Evolutionary conservation across 2,797 vertebrate genomes (phyloP), one percentile per base, ranked within the genome.

Genomic region (Garrulus glandarius): DNA sequence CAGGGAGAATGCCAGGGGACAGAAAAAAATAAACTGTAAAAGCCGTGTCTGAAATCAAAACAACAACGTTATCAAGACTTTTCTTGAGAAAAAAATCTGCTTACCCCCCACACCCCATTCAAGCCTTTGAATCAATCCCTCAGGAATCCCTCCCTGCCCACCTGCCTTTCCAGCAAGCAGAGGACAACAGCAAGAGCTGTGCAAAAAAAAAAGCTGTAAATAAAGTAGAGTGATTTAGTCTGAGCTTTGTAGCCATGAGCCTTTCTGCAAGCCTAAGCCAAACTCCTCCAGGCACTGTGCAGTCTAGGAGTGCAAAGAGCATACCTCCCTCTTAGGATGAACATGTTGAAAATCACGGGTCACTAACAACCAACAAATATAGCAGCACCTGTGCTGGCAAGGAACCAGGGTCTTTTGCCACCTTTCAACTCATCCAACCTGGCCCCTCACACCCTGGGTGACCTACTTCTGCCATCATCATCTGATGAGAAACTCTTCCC

Each of bases 91-190:
- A 59, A 75, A 47, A 19, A 30, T 29, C 15, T 15, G 7, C 7
- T 11, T 22, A 6, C 1, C 11, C 23, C 20, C 3, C 18, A 26
- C 4, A 4, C 16, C 4, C 12, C 0, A 0, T 44, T 87, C 15
- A 43, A 60, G 23, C 20, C 32, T 3, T 0, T 46, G 44, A 59
- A 43, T 47, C 55, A 9, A 15, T 36, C 34, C 7, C 14, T 36
- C 44, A 3, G 37, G 39, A 56, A 29, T 29, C 32, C 18, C 29
- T 56, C 6, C 39, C 41, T 44, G 44, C 24, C 15, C 36, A 6
- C 24, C 2, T 0, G 5, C 37, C 49, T 68, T 49, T 63, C 49
- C 61, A 78, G 49, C 19, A 6, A 1, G 15, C 36, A 46, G 68
- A 47, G 67, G 19, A 70, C 57, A 88, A 56, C 27, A 32, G 34